Base-by-base conservation (phyloP, 2,113 vertebrate species). In the Callipepla californica region DNA sequence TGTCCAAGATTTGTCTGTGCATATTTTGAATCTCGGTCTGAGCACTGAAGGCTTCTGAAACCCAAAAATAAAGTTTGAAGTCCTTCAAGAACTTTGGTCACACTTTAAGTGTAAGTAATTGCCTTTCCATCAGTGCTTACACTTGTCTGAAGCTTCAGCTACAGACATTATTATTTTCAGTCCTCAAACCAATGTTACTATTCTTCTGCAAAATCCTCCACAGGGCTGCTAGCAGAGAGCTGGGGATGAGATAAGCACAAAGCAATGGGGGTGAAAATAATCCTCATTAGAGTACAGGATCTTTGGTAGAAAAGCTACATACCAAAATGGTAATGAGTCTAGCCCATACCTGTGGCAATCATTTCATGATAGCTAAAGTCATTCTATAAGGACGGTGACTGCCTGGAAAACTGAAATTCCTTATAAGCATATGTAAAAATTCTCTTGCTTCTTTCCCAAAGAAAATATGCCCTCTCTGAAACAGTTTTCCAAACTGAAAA, bases 71-170 rank as follows among this genome's bases (percentile, higher is more conserved):
- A 79, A 66, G 53, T 94, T 93, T 89, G 92, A 87, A 92, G 59
- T 87, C 70, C 74, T 89, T 36, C 19, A 32, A 69, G 67, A 53
- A 82, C 55, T 55, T 66, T 70, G 48, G 58, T 80, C 67, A 77
- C 79, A 66, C 40, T 90, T 82, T 62, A 66, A 45, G 34, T 77
- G n/a, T 74, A 85, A 80, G 80, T 93, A 80, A 85, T 92, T 92
- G 36, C 53, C 63, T 76, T 90, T 50, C 58, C n/a, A 62, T 76
- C 67, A 88, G 36, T 62, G 68, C 11, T 77, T 57, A 40, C 1
- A 6, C 83, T 65, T 90, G 25, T 73, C 70, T 73, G 76, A 86
- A 82, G 50, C 61, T 88, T 85, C 73, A 83, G 45, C 58, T 45
- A 45, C 59, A 66, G 76, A 83, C 88, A 91, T 90, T 30, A 62